Evolutionary conservation across 2,113 vertebrate species (phyloP).

Genomic region (Phalacrocorax pelagicus): DNA sequence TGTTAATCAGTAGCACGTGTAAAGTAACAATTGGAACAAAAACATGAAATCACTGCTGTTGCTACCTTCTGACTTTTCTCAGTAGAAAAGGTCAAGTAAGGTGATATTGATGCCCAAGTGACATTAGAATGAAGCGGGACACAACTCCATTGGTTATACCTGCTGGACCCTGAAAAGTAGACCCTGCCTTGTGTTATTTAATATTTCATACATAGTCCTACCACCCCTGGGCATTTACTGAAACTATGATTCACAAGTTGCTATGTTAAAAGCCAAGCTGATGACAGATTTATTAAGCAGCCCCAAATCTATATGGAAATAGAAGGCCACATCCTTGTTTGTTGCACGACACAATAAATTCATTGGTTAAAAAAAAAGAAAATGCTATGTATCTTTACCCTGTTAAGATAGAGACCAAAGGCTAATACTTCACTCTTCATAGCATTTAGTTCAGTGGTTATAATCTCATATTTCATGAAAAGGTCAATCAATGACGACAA

Average conservation of each 20-base stretch:
- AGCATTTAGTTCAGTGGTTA: not conserved
- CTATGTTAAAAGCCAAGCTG: not conserved
- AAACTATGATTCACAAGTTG: not conserved
- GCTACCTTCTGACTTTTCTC: not conserved
- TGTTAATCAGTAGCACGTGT: not conserved
- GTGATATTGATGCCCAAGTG: not conserved
- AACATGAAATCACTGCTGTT: not conserved
- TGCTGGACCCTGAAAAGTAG: not conserved
- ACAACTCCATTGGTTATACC: not conserved
- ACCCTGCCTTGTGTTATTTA: not conserved
- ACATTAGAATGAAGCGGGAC: not conserved
- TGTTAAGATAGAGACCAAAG: not conserved
- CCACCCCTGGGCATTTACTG: not conserved
- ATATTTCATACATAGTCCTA: not conserved
- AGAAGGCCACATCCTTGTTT: not conserved
- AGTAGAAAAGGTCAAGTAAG: not conserved
- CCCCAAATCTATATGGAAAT: not conserved
- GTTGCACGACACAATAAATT: not conserved
- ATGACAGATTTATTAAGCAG: not conserved
- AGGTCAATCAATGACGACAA: not conserved
- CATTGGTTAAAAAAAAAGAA: not conserved
- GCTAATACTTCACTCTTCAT: not conserved
- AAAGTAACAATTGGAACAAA: not conserved
- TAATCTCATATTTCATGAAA: not conserved
- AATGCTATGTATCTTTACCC: not conserved